Evolutionary conservation across 2,113 vertebrate genomes (phyloP), one percentile per base, ranked within the genome.

Genomic region (Leucoraja erinaceus): DNA sequence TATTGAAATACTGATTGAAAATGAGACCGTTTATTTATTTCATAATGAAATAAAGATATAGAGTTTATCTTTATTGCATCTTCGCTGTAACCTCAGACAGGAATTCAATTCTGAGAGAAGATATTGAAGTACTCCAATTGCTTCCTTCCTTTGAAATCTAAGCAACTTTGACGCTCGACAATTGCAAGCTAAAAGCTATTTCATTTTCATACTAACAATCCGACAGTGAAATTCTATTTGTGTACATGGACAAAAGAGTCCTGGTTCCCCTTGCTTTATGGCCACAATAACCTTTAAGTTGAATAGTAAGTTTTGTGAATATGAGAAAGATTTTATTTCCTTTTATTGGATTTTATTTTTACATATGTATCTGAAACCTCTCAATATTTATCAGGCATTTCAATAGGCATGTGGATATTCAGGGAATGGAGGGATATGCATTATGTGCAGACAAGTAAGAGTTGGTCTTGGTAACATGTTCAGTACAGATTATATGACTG

Each of bases 251-350:
- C 56, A 86, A 63, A 86, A 86, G 59, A 63, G 4, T 0, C 14
- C 28, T 86, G 83, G 63, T 86, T 86, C 56, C 56, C 83, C 83
- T 63, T 14, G n/a, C 63, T 86, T 86, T 63, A 63, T 16, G 28
- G 59, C 83, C n/a, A 4, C 25, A 61, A 86, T 31, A 63, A 59
- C 7, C 28, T 63, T 61, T 59, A n/a, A 28, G 47, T 54, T 56
- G 81, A 84, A 25, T 86, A 5, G 10, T 28, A 12, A 61, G 81
- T 86, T 86, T 83, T 86, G 28, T 86, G 83, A 86, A 63, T 86
- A 28, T 63, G 5, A 1, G 47, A 18, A 54, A 20, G 63, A 86
- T 86, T 12, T 31, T 86, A 63, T n/a, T 86, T 16, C 11, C 12
- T 63, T 16, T 14, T n/a, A 86, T 59, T 61, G 7, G 47, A 8